Evolutionary conservation across 2,888 invertebrate species (phyloP).

Genomic region (Platerodrilus igneus): DNA sequence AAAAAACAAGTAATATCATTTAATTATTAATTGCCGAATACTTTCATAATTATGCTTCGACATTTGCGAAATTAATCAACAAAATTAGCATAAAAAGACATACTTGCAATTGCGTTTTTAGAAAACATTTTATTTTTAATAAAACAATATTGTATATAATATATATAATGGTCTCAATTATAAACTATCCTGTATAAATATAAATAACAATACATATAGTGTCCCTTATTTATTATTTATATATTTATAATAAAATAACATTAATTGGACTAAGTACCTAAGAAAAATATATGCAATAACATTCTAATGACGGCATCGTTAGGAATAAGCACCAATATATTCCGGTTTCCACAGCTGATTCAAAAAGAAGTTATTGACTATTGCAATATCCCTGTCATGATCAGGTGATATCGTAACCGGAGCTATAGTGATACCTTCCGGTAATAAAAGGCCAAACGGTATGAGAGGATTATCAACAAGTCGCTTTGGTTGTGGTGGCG

Average conservation of each 20-base stretch:
- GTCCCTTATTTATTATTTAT: too few species aligned
- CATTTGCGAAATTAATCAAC: too few species aligned
- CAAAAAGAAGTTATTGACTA: conserved; percentile 53
- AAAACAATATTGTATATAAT: conserved; percentile 38
- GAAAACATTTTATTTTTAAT: conserved; percentile 33
- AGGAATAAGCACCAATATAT: conserved; percentile 49
- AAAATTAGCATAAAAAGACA: too few species aligned
- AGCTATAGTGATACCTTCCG: conserved; percentile 49
- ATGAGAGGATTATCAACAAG: conserved; percentile 46
- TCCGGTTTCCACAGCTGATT: conserved; percentile 56
- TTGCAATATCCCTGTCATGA: conserved; percentile 50
- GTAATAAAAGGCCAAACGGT: conserved; percentile 46
- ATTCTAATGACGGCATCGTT: too few species aligned
- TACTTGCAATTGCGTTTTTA: conserved; percentile 11
- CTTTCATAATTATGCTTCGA: too few species aligned
- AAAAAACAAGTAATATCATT: too few species aligned
- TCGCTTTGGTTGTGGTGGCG: conserved; percentile 21
- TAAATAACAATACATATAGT: conserved; percentile 48
- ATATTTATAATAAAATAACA: too few species aligned
- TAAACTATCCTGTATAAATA: conserved; percentile 46
- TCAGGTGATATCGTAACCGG: conserved; percentile 47
- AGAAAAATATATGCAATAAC: conserved; percentile 2
- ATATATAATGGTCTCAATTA: conserved; percentile 39
- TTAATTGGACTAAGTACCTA: conserved; percentile 12
- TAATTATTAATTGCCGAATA: too few species aligned